Percentiles rank a stretch among this genome's conserved stretches.
Evolutionary conservation across 1,140 invertebrate species (phyloP).

Genomic region (Heliconius hewitsoni): DNA sequence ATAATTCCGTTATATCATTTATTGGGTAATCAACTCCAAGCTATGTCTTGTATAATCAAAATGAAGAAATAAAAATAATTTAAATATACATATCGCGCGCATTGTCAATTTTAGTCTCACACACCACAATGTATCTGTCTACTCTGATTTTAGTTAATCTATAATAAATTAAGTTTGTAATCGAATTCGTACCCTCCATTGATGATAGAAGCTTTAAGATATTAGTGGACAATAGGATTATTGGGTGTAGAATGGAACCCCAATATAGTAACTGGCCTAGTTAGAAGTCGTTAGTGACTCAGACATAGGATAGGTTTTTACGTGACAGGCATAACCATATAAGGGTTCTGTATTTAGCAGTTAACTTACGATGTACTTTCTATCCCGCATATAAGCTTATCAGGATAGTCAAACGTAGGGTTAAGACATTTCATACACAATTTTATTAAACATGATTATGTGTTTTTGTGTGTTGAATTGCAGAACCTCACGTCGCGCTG

Average conservation of each 20-base stretch:
- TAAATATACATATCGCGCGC: neutral
- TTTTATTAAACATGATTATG: neutral
- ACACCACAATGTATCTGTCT: neutral
- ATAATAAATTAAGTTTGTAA: constrained; percentile 8
- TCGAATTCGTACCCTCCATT: constrained; percentile 2
- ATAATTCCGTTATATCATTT: neutral
- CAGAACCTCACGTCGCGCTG: no score
- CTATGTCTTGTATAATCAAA: neutral
- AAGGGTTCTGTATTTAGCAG: neutral
- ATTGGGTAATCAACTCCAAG: neutral
- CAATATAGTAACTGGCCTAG: neutral
- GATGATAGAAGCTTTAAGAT: neutral
- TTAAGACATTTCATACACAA: neutral
- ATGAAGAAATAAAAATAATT: neutral
- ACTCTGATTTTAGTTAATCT: neutral
- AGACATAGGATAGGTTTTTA: neutral
- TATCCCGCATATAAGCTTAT: no score
- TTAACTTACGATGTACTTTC: no score
- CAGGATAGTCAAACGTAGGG: neutral
- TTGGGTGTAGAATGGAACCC: neutral
- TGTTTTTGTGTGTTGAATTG: no score
- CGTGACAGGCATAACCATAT: neutral
- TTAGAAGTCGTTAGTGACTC: neutral
- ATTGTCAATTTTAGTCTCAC: neutral
- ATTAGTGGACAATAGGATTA: constrained; percentile 10